Conservation (phyloP, 2,797 vertebrate species). For the Diplodus puntazzo region DNA sequence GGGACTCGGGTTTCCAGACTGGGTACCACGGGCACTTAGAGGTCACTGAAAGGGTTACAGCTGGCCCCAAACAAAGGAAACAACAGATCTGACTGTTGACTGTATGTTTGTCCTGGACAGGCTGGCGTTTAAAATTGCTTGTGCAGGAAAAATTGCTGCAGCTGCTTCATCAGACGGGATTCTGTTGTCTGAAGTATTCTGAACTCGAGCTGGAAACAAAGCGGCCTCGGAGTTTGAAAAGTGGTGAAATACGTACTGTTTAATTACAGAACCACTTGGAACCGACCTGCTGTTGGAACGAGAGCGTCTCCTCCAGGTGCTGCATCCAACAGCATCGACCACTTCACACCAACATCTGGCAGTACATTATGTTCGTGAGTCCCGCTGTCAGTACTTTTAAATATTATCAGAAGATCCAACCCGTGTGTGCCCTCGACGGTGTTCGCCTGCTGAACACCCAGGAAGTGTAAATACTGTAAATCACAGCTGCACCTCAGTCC, state of each 20-base stretch:
- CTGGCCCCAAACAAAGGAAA: not conserved
- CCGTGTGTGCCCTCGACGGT: not conserved
- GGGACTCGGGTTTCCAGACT: not conserved
- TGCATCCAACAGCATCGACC: conserved; percentile 27
- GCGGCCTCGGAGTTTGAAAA: not conserved
- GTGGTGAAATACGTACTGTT: conserved; percentile 36
- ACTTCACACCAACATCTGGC: conserved; percentile 26
- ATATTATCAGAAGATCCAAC: conserved; percentile 34
- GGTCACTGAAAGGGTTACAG: not conserved
- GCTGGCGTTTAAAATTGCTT: not conserved
- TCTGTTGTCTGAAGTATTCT: not conserved
- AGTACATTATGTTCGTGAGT: not conserved
- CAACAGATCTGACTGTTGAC: not conserved
- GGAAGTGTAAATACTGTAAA: not conserved
- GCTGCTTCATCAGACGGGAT: not conserved
- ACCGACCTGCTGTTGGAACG: not conserved
- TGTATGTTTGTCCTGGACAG: not conserved
- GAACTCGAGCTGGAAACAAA: not conserved
- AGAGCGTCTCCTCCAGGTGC: conserved; percentile 18
- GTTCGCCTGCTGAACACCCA: conserved; percentile 11
- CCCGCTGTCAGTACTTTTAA: conserved; percentile 31
- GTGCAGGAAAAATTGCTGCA: not conserved
- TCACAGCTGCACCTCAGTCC: not conserved
- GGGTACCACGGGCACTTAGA: not conserved
- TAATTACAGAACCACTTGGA: conserved; percentile 16